phyloP scores from a whole-genome alignment of 2,888 invertebrate genomes.

The Ophion obscuratus region DNA sequence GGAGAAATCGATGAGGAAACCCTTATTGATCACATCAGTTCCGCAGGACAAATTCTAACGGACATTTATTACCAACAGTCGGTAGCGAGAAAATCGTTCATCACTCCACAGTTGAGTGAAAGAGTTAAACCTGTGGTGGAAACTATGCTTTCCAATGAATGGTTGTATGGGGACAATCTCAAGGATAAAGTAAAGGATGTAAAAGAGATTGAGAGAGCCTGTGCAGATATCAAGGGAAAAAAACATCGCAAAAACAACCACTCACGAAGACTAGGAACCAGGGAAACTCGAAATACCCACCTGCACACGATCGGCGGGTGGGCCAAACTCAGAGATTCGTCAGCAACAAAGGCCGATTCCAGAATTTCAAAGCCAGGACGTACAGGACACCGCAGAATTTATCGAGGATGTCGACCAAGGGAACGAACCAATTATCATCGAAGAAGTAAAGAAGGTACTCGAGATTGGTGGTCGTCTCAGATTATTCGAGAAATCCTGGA shows the following conservation, averaged over 20 bases:
- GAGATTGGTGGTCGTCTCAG: background rate
- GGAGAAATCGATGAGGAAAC: slow-evolving; percentile 33
- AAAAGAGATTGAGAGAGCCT: too few relatives aligned
- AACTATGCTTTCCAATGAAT: background rate
- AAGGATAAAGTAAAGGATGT: background rate
- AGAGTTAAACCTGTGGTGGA: background rate
- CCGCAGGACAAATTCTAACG: background rate
- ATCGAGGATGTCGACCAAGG: background rate
- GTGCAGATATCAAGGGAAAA: too few relatives aligned
- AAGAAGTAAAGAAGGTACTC: background rate
- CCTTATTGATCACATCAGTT: slow-evolving; percentile 30
- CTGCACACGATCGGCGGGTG: too few relatives aligned
- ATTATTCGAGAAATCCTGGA: background rate
- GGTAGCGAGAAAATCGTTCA: too few relatives aligned
- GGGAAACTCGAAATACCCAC: too few relatives aligned
- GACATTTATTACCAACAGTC: too few relatives aligned
- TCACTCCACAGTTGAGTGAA: background rate
- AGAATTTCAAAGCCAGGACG: too few relatives aligned
- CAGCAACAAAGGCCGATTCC: background rate
- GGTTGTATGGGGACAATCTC: slow-evolving; percentile 2
- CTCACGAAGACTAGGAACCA: background rate
- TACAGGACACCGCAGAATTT: background rate
- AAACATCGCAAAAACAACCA: too few relatives aligned
- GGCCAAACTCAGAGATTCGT: too few relatives aligned
- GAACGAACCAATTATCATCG: background rate